phyloP scores from a whole-genome alignment of 2,797 vertebrate species.

The Spheniscus humboldti region DNA sequence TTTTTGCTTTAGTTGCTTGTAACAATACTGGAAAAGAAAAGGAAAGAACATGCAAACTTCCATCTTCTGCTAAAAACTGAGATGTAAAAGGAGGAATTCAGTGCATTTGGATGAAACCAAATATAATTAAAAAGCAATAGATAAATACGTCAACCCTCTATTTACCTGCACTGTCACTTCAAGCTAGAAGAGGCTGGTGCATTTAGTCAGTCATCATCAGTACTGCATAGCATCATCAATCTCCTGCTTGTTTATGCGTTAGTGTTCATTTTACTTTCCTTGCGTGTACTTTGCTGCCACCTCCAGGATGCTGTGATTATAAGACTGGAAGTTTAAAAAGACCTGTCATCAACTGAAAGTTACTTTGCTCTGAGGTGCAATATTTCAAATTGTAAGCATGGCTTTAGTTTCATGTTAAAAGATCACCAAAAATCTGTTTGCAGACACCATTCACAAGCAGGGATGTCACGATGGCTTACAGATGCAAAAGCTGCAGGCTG shows the following conservation, averaged over 20 bases:
- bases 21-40: background rate
- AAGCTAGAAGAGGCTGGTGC: slow-evolving; percentile 38
- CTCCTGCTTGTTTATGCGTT: slow-evolving; percentile 17
- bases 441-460: background rate
- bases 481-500: background rate
- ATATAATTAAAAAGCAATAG: slow-evolving; percentile 47
- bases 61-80: background rate
- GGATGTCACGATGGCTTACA: background rate
- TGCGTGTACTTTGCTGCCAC: slow-evolving; percentile 73
- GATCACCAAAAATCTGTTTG: background rate
- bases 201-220: slow-evolving; percentile 49
- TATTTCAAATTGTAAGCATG: background rate
- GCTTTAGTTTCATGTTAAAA: background rate
- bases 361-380: background rate
- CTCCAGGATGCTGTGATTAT: slow-evolving; percentile 64
- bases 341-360: background rate
- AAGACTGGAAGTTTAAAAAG: background rate
- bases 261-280: background rate
- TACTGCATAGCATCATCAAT: slow-evolving; percentile 39
- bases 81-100: background rate
- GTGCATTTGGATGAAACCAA: background rate
- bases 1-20: background rate
- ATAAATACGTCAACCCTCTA: slow-evolving; percentile 38
- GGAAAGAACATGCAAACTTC: background rate
- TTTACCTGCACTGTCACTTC: slow-evolving; percentile 52